Evolutionary conservation across 2,888 invertebrate genomes (phyloP).

Genomic region (Netelia inedita): DNA sequence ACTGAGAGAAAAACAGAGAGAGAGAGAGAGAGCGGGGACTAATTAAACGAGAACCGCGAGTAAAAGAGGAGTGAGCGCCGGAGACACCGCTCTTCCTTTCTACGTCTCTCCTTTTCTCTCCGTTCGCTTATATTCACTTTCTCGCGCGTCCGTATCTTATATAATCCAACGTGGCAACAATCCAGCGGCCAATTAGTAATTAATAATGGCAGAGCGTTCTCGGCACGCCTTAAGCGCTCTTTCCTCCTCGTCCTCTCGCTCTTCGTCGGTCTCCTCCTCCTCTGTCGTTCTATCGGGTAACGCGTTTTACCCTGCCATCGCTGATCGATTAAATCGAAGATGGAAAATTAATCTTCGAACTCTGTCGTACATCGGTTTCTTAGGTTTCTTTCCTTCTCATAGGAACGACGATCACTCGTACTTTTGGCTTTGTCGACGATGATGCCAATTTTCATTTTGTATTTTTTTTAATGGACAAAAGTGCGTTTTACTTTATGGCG

Average conservation of each 20-base stretch:
- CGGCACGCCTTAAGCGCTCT: conserved; percentile 35
- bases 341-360: conserved; percentile 53
- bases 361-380: not conserved
- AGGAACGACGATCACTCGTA: not conserved
- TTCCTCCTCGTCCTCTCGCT: conserved; percentile 9
- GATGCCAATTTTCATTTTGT: too few relatives aligned
- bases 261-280: conserved; percentile 24
- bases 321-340: conserved; percentile 52
- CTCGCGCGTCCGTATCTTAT: conserved; percentile 68
- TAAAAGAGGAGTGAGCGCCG: conserved; percentile 19
- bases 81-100: conserved; percentile 62
- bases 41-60: conserved; percentile 31
- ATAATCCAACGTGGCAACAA: conserved; percentile 68
- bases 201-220: conserved; percentile 74
- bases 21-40: conserved; percentile 28
- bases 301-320: conserved; percentile 14
- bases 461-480: too few relatives aligned
- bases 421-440: not conserved
- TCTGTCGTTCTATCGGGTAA: conserved; percentile 16
- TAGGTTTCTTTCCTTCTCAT: too few relatives aligned
- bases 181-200: conserved; percentile 78
- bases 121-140: conserved; percentile 34
- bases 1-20: conserved; percentile 4
- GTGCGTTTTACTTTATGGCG: too few relatives aligned
- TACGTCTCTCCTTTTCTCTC: conserved; percentile 18